Percentiles rank a stretch among this genome's conserved stretches.
Evolutionary conservation across 2,797 vertebrate genomes (phyloP).

Genomic region (Morus bassanus): DNA sequence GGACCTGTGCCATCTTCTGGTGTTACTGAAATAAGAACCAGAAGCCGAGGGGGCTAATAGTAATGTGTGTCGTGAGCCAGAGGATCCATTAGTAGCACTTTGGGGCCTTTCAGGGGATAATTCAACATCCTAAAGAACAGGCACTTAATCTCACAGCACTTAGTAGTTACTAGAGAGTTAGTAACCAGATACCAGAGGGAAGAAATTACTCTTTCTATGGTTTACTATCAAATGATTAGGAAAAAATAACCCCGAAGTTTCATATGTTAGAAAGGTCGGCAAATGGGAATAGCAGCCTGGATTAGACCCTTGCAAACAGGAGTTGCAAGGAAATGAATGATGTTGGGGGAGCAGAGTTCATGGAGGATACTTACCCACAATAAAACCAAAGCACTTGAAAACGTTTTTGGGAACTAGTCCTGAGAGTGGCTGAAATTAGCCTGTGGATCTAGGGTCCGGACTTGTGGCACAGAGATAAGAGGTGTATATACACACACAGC

Average conservation of each 20-base stretch:
- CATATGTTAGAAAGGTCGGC: background rate
- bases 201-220: background rate
- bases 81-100: constrained; percentile 45
- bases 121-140: constrained; percentile 30
- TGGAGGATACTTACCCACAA: background rate
- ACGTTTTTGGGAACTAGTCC: background rate
- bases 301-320: background rate
- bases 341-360: background rate
- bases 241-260: background rate
- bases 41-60: background rate
- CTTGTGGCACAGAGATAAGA: background rate
- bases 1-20: background rate
- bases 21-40: constrained; percentile 20
- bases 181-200: background rate
- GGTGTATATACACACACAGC: rapidly evolving
- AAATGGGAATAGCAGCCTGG: background rate
- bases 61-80: background rate
- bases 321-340: background rate
- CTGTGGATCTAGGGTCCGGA: background rate
- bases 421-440: background rate
- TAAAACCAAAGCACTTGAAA: background rate
- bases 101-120: constrained; percentile 11
- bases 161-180: background rate
- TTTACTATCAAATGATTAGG: background rate
- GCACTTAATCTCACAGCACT: constrained; percentile 31